Base-by-base conservation (phyloP, 2,797 vertebrate species). In the Chiroxiphia lanceolata region DNA sequence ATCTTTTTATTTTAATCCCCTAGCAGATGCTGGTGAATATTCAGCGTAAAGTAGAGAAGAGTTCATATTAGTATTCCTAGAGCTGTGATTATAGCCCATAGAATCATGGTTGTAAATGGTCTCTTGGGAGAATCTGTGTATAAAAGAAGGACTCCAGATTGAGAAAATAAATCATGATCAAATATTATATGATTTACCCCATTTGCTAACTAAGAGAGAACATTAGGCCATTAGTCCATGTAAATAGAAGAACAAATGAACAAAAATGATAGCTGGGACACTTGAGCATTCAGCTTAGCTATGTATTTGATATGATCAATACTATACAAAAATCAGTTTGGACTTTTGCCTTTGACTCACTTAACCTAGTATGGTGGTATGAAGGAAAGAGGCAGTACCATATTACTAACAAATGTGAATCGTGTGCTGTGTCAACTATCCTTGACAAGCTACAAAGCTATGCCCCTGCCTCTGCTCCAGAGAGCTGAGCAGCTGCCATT, bases 1-100 rank as follows among this genome's bases (percentile, higher is more conserved):
- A 93, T 95, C 85, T 95, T 95, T 97, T 89, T 94, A 42, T 90
- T 95, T 94, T 96, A 97, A 95, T 97, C 90, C 83, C 80, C 61
- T 59, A 95, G 93, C 97, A 97, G 97, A 97, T 97, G 97, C 86
- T 97, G 77, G 97, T 97, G 97, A 97, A 97, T 97, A 97, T 97
- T 97, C 96, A 97, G 92, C 40, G 68, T 94, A 91, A 96, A 95
- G 51, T 56, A 92, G 83, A 88, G 93, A 92, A 94, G 81, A 93
- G 89, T 91, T 86, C 88, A 95, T 94, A 94, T 94, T 96, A 96
- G 71, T 89, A 93, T 97, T 96, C 91, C 83, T 95, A 79, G 93
- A 82, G 59, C 95, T 96, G 93, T 65, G 82, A 96, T 96, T 95
- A 94, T 38, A 72, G 63, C 40, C 81, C 86, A 51, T 23, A 74